These are phyloP conservation scores for Boloria selene DNA, from an alignment of 2,888 invertebrate genomes.

Conservation along the genomic window DNA sequence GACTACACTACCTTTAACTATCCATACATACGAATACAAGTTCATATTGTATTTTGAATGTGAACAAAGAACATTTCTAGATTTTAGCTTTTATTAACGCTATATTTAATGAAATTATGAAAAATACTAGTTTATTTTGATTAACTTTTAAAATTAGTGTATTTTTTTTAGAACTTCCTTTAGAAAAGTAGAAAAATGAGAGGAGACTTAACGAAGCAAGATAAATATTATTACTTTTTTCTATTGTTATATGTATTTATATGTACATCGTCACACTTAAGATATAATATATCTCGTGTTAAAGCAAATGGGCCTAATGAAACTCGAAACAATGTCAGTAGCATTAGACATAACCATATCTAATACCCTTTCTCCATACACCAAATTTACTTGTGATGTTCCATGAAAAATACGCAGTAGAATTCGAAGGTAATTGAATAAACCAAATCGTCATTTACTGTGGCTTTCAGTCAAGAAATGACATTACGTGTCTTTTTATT, in stretches of 20 bases:
- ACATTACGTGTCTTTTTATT: background rate
- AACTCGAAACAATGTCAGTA: slow-evolving; percentile 14
- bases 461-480: slow-evolving; percentile 50
- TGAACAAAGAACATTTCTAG: no score
- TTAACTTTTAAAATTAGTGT: no score
- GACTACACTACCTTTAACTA: slow-evolving; percentile 14
- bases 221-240: no score
- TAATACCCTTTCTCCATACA: slow-evolving; percentile 29
- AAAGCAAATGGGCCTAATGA: background rate
- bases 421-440: slow-evolving; percentile 58
- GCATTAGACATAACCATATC: slow-evolving; percentile 14
- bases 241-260: no score
- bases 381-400: slow-evolving; percentile 27
- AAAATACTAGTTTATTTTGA: no score
- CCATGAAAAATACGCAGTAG: slow-evolving; percentile 32
- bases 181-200: no score
- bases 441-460: slow-evolving; percentile 63
- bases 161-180: no score
- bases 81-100: no score
- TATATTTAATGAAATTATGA: no score
- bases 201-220: no score
- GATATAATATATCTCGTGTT: background rate
- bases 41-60: no score
- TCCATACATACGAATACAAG: background rate
- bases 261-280: no score